phyloP scores from a whole-genome alignment of 2,888 invertebrate species.

The Halictus quadricinctus region DNA sequence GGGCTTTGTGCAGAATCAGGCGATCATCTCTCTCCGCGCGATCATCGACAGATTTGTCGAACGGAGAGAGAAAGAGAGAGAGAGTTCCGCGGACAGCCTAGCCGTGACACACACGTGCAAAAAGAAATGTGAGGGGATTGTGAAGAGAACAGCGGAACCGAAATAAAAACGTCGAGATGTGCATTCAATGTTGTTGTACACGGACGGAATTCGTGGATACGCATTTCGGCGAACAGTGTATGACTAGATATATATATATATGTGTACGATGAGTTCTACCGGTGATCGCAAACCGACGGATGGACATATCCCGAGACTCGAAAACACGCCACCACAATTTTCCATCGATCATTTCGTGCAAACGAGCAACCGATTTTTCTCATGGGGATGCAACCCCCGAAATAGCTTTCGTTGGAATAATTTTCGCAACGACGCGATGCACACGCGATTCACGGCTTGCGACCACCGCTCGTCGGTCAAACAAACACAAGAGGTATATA shows the following conservation, averaged over 20 bases:
- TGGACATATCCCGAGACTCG: not conserved
- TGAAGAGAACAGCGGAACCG: not conserved
- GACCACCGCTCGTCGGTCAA: conserved; percentile 40
- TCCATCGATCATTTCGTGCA: not conserved
- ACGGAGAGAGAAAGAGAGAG: not conserved
- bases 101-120: not conserved
- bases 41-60: not conserved
- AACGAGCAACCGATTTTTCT: no score
- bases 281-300: conserved; percentile 48
- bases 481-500: conserved; percentile 54
- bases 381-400: no score
- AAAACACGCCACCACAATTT: not conserved
- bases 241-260: conserved; percentile 2
- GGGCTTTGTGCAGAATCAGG: not conserved
- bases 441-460: conserved; percentile 17
- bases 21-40: not conserved
- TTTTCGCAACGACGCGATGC: no score
- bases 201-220: conserved; percentile 62
- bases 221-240: conserved; percentile 56
- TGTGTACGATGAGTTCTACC: conserved; percentile 46
- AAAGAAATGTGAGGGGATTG: not conserved
- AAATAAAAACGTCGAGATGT: not conserved
- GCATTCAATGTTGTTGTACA: not conserved
- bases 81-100: not conserved
- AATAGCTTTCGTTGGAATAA: no score